These are phyloP conservation scores for Serilophus lunatus DNA, from an alignment of 2,113 vertebrate genomes.

Conservation along the genomic window DNA sequence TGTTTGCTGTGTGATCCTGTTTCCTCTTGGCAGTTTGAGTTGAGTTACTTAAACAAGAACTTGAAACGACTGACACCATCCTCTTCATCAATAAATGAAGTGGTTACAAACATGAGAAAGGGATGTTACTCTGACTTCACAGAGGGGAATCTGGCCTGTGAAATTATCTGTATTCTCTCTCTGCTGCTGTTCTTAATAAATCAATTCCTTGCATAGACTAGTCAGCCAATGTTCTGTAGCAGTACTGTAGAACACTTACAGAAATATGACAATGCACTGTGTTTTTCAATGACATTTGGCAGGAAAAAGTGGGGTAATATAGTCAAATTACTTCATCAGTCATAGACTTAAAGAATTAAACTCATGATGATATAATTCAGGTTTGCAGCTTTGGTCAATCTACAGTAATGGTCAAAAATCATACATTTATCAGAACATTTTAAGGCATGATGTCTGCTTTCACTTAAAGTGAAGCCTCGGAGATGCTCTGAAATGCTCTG, in stretches of 20 bases:
- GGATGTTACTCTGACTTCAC: not conserved
- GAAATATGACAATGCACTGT: not conserved
- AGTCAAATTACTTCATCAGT: not conserved
- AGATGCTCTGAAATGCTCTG: not conserved
- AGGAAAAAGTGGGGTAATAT: not conserved
- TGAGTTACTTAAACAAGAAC: not conserved
- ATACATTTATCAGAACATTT: not conserved
- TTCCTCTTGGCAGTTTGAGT: not conserved
- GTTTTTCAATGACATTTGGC: not conserved
- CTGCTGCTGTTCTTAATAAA: not conserved
- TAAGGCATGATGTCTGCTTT: not conserved
- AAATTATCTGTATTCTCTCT: not conserved
- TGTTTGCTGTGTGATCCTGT: not conserved
- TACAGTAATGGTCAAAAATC: not conserved
- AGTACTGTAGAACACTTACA: not conserved
- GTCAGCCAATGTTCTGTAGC: not conserved
- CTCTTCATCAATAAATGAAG: slow-evolving; percentile 46
- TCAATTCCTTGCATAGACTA: not conserved
- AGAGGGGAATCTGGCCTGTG: not conserved
- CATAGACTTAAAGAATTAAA: not conserved
- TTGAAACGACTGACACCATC: not conserved
- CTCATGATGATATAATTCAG: not conserved
- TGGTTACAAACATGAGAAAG: not conserved
- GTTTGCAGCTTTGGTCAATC: not conserved
- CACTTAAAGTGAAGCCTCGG: not conserved